A percentile compares a stretch with the other conserved stretches of the same genome.
These are phyloP conservation scores for Pristionchus fissidentatus DNA, from an alignment of 2,888 invertebrate species.

Conservation along the genomic window DNA sequence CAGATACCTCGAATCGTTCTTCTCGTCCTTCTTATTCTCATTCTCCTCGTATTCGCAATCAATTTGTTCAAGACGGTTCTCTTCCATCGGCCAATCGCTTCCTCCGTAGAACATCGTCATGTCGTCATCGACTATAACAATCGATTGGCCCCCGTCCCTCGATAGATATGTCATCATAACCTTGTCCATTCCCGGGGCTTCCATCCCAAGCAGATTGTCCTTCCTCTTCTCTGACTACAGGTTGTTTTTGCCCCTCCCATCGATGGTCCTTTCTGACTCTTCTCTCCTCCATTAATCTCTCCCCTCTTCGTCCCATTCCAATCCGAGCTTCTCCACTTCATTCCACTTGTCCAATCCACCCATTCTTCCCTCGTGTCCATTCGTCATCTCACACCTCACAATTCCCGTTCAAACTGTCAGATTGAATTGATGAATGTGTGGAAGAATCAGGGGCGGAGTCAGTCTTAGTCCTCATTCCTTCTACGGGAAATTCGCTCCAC, in stretches of 20 bases:
- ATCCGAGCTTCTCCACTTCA: slow-evolving; percentile 23
- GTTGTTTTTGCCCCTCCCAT: neutral
- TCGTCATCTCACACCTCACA: slow-evolving; percentile 14
- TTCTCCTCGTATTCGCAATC: neutral
- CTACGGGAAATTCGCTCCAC: neutral
- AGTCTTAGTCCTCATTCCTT: slow-evolving; percentile 39
- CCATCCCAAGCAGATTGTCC: slow-evolving; percentile 10
- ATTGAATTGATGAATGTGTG: slow-evolving; percentile 37
- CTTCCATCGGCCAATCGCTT: neutral
- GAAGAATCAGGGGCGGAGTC: slow-evolving; percentile 36
- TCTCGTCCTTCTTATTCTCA: neutral
- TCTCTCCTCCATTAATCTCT: slow-evolving; percentile 37
- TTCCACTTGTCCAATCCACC: slow-evolving; percentile 37
- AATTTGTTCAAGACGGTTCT: slow-evolving; percentile 4
- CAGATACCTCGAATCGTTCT: slow-evolving; percentile 43
- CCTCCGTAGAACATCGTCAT: slow-evolving; percentile 33
- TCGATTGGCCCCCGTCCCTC: neutral
- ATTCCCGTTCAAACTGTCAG: slow-evolving; percentile 3
- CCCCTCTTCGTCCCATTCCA: slow-evolving; percentile 24
- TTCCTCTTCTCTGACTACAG: slow-evolving; percentile 11
- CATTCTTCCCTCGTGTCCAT: too few species aligned
- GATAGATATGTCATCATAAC: neutral
- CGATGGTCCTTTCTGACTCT: slow-evolving; percentile 40
- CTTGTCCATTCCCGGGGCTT: neutral
- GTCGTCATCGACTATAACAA: slow-evolving; percentile 37